A percentile compares a stretch with the other conserved stretches of the same genome.
These are phyloP conservation scores for Phallusia fumigata DNA, from an alignment of 23 tunicate genomes.

Conservation along the genomic window DNA sequence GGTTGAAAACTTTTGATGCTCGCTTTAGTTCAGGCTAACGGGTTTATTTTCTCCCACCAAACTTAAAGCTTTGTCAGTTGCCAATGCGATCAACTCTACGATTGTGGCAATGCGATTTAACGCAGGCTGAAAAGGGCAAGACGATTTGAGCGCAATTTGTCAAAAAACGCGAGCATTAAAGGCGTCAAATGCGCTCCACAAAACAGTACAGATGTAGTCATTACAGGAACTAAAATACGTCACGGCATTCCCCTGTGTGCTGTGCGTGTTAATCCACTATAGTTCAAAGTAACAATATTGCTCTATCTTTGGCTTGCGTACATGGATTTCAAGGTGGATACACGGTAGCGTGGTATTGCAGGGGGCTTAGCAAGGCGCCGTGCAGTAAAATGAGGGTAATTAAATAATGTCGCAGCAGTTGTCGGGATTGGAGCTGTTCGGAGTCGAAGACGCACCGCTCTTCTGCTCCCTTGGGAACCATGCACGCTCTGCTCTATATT, in stretches of 20 bases:
- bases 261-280: too few relatives aligned
- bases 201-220: too few relatives aligned
- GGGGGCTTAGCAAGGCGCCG: background rate
- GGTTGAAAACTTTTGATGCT: background rate
- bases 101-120: background rate
- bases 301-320: too few relatives aligned
- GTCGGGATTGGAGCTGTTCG: background rate
- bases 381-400: background rate
- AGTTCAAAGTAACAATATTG: too few relatives aligned
- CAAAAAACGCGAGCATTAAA: background rate
- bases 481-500: background rate
- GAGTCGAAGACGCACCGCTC: background rate
- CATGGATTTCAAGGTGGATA: too few relatives aligned
- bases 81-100: background rate
- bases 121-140: background rate
- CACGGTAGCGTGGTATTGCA: too few relatives aligned
- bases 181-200: too few relatives aligned
- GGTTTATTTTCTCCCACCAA: background rate
- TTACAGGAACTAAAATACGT: too few relatives aligned
- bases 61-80: background rate
- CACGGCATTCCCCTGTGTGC: too few relatives aligned
- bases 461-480: background rate
- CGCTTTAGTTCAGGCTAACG: background rate
- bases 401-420: constrained; percentile 14
- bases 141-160: background rate